Base-by-base conservation (phyloP, 64 coral and sea anemone genomes). In the Montipora sp. region DNA sequence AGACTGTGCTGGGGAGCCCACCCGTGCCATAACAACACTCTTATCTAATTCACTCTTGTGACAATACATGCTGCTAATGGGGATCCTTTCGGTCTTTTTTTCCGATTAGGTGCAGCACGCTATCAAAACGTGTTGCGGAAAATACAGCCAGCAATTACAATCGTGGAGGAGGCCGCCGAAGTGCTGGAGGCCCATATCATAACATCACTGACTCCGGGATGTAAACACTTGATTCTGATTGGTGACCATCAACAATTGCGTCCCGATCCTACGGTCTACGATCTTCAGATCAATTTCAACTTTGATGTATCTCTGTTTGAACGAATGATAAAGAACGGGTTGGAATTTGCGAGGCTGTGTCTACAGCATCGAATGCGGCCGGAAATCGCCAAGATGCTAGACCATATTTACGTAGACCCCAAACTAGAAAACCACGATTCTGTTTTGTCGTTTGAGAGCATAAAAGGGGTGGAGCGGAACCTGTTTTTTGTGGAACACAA, bases 281-380 rank as follows among this genome's bases (percentile, higher is more conserved):
- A 93, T 2, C 86, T 98, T 8, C 87, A 90, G 78, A 58, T 85
- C 79, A 92, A 95, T 12, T 95, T 83, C 83, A 93, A 95, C 19
- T 45, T 98, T 57, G 90, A 95, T 55, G 90, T 98, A 10, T 98
- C 96, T 5, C 76, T 98, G 58, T 95, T 98, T 48, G 96, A 98
- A 72, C 89, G 96, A 77, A 88, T 98, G 96, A 87, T 93, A 5
- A 83, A 75, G 43, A 76, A 92, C 16, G 87, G 81, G 44, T 87
- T 98, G 63, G 75, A 84, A 27, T 93, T 91, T 51, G 81, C 79
- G 2, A 57, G 77, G 2, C 50, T 98, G 10, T 88, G 90, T 9
- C 77, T 95, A 44, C 96, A 98, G 83, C 96, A 98, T 71, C 87
- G 96, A 44, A 98, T 98, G 96, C 75, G 93, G 49, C 96, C 96